Percentiles rank a stretch among this genome's conserved stretches.
Conservation (phyloP, 2,113 vertebrate genomes). For the Chauna torquata region DNA sequence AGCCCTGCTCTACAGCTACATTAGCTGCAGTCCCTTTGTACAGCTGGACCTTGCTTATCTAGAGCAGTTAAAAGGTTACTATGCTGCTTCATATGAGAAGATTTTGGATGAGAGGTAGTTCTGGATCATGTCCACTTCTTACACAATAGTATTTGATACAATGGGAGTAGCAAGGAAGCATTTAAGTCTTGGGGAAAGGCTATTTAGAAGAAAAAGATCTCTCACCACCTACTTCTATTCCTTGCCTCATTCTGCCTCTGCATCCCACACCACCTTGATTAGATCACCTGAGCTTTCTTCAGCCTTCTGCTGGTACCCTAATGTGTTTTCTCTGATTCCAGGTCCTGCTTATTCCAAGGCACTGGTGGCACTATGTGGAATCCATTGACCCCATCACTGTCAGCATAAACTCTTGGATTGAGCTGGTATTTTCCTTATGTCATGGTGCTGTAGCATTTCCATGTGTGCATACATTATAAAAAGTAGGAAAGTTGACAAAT, state of each 20-base stretch:
- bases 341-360: constrained; percentile 93
- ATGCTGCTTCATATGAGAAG: background rate
- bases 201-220: background rate
- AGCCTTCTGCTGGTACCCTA: background rate
- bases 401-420: constrained; percentile 96
- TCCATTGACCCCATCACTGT: constrained; percentile 90
- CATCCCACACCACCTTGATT: background rate
- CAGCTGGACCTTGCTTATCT: background rate
- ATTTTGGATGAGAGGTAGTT: background rate
- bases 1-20: background rate
- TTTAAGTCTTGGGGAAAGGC: background rate
- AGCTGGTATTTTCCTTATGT: constrained; percentile 80
- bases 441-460: background rate
- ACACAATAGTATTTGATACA: background rate
- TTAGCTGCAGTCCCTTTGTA: background rate
- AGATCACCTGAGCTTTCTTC: background rate
- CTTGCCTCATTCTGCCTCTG: background rate
- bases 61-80: background rate
- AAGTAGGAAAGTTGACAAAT: background rate
- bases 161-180: background rate
- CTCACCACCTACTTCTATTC: background rate
- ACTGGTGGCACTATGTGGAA: constrained; percentile 99
- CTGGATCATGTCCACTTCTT: background rate
- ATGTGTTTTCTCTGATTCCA: constrained; percentile 63
- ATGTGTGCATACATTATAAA: background rate